Percentiles rank a stretch among this genome's conserved stretches.
phyloP scores from a whole-genome alignment of 2,888 invertebrate species.

The Ischnura elegans region DNA sequence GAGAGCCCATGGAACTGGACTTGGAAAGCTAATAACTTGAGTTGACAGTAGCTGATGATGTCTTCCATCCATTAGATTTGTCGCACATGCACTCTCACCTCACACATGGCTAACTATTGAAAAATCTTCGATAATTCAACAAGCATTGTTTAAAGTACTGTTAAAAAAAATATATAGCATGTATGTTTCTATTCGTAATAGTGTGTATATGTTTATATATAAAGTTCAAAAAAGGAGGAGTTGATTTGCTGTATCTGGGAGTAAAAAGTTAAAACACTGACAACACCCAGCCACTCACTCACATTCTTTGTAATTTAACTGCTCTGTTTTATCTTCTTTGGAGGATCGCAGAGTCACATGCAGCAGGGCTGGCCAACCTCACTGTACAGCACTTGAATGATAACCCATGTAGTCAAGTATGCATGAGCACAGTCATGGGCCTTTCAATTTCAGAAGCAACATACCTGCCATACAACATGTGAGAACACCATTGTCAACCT shows the following conservation, averaged over 20 bases:
- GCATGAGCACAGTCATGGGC: conserved; percentile 21
- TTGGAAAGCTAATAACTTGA: not conserved
- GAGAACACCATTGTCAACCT: conserved; percentile 30
- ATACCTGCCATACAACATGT: conserved; percentile 17
- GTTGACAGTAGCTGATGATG: not conserved
- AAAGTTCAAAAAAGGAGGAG: not conserved
- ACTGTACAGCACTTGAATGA: conserved; percentile 22
- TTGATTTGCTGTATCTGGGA: conserved; percentile 33
- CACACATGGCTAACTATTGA: not conserved
- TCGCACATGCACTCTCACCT: not conserved
- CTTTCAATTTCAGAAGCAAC: not conserved
- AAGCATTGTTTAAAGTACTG: conserved; percentile 8
- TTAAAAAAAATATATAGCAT: conserved; percentile 56
- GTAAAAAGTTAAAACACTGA: conserved; percentile 17
- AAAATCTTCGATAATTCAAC: conserved; percentile 32
- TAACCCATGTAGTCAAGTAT: not conserved
- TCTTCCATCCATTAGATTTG: not conserved
- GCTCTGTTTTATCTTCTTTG: not conserved
- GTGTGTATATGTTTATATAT: not conserved
- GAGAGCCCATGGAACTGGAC: not conserved
- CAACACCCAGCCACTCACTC: conserved; percentile 44
- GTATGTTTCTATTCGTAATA: conserved; percentile 26
- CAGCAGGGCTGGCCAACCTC: conserved; percentile 10
- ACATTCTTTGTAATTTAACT: conserved; percentile 16
- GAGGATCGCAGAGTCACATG: not conserved